These are phyloP conservation scores for Platysternon megacephalum DNA, from an alignment of 2,113 vertebrate species.

Conservation along the genomic window DNA sequence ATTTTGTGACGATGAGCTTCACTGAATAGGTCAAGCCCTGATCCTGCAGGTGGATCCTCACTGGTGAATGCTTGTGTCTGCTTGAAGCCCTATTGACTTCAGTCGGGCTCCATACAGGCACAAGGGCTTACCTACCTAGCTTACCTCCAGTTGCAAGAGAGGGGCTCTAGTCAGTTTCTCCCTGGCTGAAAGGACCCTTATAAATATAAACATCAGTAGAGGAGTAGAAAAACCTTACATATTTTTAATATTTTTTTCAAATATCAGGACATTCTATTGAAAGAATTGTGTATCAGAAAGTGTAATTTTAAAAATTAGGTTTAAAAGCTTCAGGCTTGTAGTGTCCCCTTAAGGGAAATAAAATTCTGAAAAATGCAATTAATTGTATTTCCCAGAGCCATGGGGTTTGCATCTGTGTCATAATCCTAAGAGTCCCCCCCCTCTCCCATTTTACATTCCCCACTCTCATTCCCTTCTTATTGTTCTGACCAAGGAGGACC, in stretches of 20 bases:
- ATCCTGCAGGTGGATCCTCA: background rate
- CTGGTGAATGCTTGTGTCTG: background rate
- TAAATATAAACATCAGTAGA: background rate
- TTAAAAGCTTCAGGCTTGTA: constrained; percentile 35
- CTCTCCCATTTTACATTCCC: constrained; percentile 2
- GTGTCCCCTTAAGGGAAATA: constrained; percentile 60
- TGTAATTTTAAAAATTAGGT: background rate
- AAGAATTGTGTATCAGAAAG: background rate
- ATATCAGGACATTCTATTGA: constrained; percentile 13
- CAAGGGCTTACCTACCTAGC: fast-evolving
- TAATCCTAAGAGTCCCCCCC: background rate
- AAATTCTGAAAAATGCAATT: no score
- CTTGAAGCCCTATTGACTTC: background rate
- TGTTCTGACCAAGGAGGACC: constrained; percentile 9
- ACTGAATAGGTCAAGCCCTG: background rate
- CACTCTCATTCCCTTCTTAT: background rate
- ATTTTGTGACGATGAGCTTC: background rate
- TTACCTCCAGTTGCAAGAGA: background rate
- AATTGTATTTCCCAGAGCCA: background rate
- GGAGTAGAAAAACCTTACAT: constrained; percentile 16
- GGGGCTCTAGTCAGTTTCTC: background rate
- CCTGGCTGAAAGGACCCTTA: constrained; percentile 30
- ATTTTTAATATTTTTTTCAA: constrained; percentile 38
- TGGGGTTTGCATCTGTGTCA: background rate
- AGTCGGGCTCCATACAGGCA: background rate